A percentile compares a stretch with the other conserved stretches of the same genome.
Evolutionary conservation across 2,113 vertebrate species (phyloP).

Genomic region (Platysteira castanea): DNA sequence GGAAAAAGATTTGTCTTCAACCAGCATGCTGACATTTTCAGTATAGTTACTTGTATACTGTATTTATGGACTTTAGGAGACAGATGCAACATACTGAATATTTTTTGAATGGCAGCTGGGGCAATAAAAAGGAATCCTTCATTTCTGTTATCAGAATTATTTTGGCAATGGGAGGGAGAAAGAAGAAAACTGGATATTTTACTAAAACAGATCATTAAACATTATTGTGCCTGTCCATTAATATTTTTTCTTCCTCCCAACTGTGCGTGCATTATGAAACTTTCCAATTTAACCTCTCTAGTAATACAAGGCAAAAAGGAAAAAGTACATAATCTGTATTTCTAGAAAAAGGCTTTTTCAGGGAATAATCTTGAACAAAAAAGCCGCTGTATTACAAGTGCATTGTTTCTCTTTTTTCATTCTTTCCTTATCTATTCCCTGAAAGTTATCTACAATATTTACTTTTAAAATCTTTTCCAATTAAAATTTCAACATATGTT

Average conservation of each 20-base stretch:
- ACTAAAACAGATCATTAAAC: neutral
- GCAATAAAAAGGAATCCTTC: neutral
- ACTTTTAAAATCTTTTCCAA: neutral
- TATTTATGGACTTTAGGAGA: neutral
- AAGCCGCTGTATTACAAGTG: neutral
- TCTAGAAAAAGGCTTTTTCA: neutral
- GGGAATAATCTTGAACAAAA: conserved; percentile 34
- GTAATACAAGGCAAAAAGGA: neutral
- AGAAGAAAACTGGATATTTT: neutral
- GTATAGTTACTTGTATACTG: neutral
- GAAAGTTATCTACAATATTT: neutral
- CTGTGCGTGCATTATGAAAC: neutral
- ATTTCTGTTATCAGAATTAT: neutral
- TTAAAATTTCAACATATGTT: neutral
- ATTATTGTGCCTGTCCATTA: neutral
- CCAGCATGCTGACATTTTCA: neutral
- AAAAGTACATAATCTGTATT: neutral
- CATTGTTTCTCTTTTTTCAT: neutral
- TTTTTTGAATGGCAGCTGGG: neutral
- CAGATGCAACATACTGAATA: neutral
- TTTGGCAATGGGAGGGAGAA: neutral
- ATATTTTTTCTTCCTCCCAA: neutral
- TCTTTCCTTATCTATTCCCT: neutral
- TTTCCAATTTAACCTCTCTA: neutral
- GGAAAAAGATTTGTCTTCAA: conserved; percentile 11